Evolutionary conservation across 2,797 vertebrate species (phyloP), one percentile per base, ranked within the genome.

Genomic region (Hyperoplus lanceolatus): DNA sequence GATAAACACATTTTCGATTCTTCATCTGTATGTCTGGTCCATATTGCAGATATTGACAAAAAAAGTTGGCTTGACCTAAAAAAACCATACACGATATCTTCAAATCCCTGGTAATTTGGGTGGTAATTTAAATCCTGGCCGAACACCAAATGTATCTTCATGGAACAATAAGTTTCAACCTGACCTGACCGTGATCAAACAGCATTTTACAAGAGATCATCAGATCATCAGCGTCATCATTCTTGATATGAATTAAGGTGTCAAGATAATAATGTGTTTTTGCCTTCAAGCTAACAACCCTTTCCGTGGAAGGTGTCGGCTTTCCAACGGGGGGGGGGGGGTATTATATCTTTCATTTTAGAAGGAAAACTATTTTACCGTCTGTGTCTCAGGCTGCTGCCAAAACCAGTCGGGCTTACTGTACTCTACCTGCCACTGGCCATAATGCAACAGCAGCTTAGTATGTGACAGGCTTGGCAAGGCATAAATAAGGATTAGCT

Each of bases 401-500:
- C 90, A 93, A 89, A 94, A 89, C 90, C 89, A 83, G 90, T 93
- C 91, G 85, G 89, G 91, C 92, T 94, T 92, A 93, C 88, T 92
- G 92, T 86, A 87, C 82, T 91, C 86, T 94, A 94, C 93, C 92
- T 94, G 93, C 93, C 93, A 94, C 69, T 29, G 80, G 75, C 81
- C 90, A 91, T 90, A 94, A 93, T 87, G 91, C 87, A 87, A 53
- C 60, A 21, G 84, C 90, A 88, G 92, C 91, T 93, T 92, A 94
- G 89, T 82, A 85, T 83, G 75, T 90, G 90, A 89, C 87, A 70
- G 82, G 84, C 93, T 84, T 76, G 87, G 89, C 74, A 77, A 69
- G 78, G 90, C 92, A 91, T 88, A 93, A 94, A 93, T 93, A 90
- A 89, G 92, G 93, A 93, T 94, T 94, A 93, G 76, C 83, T 90